A percentile compares a stretch with the other conserved stretches of the same genome.
These are phyloP conservation scores for Ceratosolen fusciceps DNA, from an alignment of 1,140 invertebrate genomes.

Conservation along the genomic window DNA sequence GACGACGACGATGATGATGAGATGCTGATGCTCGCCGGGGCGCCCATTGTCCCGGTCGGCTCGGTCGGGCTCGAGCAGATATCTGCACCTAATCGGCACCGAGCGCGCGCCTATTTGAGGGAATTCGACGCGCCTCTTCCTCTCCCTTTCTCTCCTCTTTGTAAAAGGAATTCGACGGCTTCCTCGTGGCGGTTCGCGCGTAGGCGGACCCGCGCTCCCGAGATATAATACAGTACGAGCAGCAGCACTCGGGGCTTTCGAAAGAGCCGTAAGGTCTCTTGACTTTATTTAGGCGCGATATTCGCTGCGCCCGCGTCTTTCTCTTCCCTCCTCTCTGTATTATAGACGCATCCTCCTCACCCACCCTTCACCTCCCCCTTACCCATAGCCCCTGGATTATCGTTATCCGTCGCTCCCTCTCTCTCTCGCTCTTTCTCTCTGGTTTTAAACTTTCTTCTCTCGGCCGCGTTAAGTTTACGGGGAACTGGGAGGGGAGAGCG, in stretches of 20 bases:
- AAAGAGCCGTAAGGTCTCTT: not conserved
- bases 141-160: not conserved
- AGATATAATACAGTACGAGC: not conserved
- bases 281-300: slow-evolving; percentile 30
- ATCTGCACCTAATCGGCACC: slow-evolving; percentile 4
- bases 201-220: not conserved
- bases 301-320: not conserved
- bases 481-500: not conserved
- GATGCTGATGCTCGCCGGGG: too few relatives aligned
- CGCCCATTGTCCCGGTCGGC: not conserved
- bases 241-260: not conserved
- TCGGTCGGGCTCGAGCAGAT: not conserved
- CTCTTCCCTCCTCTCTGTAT: not conserved
- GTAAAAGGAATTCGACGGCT: not conserved
- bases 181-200: not conserved
- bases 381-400: not conserved
- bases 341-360: too few relatives aligned
- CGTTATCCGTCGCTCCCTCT: too few relatives aligned
- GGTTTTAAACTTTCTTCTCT: not conserved
- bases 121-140: slow-evolving; percentile 15
- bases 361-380: too few relatives aligned
- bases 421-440: not conserved
- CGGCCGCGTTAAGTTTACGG: not conserved
- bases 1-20: too few relatives aligned
- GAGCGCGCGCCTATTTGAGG: slow-evolving; percentile 16